Evolutionary conservation across 2,113 vertebrate genomes (phyloP), one percentile per base, ranked within the genome.

Genomic region (Hippocampus comes): DNA sequence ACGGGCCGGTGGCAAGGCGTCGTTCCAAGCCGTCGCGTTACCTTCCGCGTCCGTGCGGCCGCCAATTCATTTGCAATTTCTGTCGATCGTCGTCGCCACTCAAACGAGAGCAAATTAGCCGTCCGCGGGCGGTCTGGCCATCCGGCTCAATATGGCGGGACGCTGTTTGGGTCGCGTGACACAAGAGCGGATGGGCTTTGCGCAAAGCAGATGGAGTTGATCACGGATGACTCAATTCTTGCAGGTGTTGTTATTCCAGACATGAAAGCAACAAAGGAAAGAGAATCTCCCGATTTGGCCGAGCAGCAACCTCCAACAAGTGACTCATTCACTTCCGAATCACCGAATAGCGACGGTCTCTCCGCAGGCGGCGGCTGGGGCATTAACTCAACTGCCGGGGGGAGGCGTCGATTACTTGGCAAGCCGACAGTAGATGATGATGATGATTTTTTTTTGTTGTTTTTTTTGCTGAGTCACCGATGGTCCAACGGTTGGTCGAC

Each of bases 41-140:
- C 88, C 85, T 87, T 84, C 85, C 63, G 82, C 86, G 86, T 86
- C 78, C 17, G 78, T 8, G 34, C 34, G 46, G 72, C 77, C 73
- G 70, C 68, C 87, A 91, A 91, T 90, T 90, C 88, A 89, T 87
- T 88, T 84, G 87, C 82, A 82, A 79, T 88, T 87, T 86, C 82
- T 86, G 84, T 84, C 82, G 63, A 89, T 87, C 76, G 86, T 63
- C 77, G 78, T 89, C 85, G 88, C 90, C 88, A 90, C 79, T 89
- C 89, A 86, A 66, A 71, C 77, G 82, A 85, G 85, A 87, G 80
- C 90, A 88, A 90, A 88, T 82, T 84, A 82, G 59, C 20, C 11
- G 38, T 68, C 82, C 25, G 81, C 79, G 82, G 87, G 79, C 80
- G 75, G 80, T 79, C 82, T 83, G 74, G 73, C 1, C 63, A 74